Evolutionary conservation across 37 sponge, comb jelly and placozoan species (phyloP).

Genomic region (Theonella swinhoei): DNA sequence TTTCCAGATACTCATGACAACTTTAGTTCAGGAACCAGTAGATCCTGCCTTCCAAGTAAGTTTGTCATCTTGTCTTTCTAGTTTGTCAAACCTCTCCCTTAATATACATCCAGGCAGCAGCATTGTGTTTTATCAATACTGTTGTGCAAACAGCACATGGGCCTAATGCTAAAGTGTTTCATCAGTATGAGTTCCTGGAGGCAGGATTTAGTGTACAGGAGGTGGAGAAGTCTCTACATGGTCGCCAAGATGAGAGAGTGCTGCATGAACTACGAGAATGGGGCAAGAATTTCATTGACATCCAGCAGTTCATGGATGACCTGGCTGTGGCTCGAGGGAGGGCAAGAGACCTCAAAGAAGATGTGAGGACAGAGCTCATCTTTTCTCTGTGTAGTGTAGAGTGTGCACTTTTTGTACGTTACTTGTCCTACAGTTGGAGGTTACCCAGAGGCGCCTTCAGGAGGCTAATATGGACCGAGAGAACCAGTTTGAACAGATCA

Average conservation of each 20-base stretch:
- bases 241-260: constrained; percentile 71
- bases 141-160: constrained; percentile 68
- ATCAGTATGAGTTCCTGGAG: constrained; percentile 84
- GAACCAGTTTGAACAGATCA: constrained; percentile 33
- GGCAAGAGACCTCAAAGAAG: constrained; percentile 44
- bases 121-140: constrained; percentile 81
- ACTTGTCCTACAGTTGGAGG: constrained; percentile 19
- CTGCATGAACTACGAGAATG: constrained; percentile 82
- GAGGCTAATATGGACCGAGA: constrained; percentile 52
- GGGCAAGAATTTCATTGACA: constrained; percentile 60
- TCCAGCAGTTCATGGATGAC: constrained; percentile 74
- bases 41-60: constrained; percentile 75
- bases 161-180: constrained; percentile 74
- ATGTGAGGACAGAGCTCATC: constrained; percentile 54
- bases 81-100: background rate
- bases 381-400: background rate
- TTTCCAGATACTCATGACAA: constrained; percentile 52
- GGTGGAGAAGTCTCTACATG: constrained; percentile 78
- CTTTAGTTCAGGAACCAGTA: constrained; percentile 71
- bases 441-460: constrained; percentile 22
- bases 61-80: background rate
- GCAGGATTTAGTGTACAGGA: constrained; percentile 70
- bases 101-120: constrained; percentile 57
- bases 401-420: background rate
- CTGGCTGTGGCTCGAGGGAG: constrained; percentile 58